Evolutionary conservation across 1,140 invertebrate species (phyloP).

Genomic region (Bactericera cockerelli): DNA sequence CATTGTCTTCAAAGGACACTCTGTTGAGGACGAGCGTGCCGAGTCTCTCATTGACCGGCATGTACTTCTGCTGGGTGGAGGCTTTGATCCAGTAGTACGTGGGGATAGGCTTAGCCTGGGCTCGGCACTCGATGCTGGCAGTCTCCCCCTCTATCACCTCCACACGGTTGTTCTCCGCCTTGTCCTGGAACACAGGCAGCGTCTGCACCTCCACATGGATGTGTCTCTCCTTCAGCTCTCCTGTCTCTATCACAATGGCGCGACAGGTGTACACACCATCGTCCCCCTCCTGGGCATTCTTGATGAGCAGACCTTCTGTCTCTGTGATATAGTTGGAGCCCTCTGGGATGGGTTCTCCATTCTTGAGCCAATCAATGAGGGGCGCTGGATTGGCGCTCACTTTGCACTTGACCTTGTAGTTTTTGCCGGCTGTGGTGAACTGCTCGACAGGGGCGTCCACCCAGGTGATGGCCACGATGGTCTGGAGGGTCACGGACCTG

Average conservation of each 20-base stretch:
- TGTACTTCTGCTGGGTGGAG: slow-evolving; percentile 40
- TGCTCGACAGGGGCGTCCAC: slow-evolving; percentile 70
- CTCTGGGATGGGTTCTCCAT: slow-evolving; percentile 43
- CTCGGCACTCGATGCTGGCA: slow-evolving; percentile 54
- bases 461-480: slow-evolving; percentile 71
- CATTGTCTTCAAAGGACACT: slow-evolving; percentile 59
- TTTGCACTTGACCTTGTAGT: slow-evolving; percentile 64
- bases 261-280: slow-evolving; percentile 73
- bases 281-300: slow-evolving; percentile 58
- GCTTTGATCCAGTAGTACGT: slow-evolving; percentile 57
- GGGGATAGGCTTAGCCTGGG: slow-evolving; percentile 65
- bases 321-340: slow-evolving; percentile 53
- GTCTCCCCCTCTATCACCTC: slow-evolving; percentile 63
- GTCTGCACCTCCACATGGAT: slow-evolving; percentile 72
- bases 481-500: slow-evolving; percentile 49
- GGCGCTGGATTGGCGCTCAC: slow-evolving; percentile 71
- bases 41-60: slow-evolving; percentile 50
- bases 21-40: slow-evolving; percentile 53
- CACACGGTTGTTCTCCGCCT: slow-evolving; percentile 34
- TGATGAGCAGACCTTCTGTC: slow-evolving; percentile 57
- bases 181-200: slow-evolving; percentile 46
- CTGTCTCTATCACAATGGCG: slow-evolving; percentile 61
- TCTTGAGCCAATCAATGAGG: slow-evolving; percentile 64
- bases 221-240: slow-evolving; percentile 50
- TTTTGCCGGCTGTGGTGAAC: slow-evolving; percentile 54